A percentile compares a stretch with the other conserved stretches of the same genome.
Evolutionary conservation across 2,888 invertebrate genomes (phyloP).

Genomic region (Ceramica pisi): DNA sequence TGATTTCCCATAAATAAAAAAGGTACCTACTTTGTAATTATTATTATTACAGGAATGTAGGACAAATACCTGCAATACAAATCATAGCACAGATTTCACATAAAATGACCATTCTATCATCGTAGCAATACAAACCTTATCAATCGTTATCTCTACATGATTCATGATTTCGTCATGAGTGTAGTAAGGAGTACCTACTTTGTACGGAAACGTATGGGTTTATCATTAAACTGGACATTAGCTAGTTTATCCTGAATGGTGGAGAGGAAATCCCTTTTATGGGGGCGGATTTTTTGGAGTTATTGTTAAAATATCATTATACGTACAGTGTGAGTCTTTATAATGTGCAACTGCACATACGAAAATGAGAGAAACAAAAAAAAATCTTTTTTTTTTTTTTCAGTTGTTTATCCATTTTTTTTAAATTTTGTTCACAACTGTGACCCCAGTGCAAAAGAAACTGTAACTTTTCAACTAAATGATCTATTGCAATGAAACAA

Average conservation of each 20-base stretch:
- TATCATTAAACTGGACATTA: conserved; percentile 21
- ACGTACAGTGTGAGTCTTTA: too few species aligned
- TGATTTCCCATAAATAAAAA: too few species aligned
- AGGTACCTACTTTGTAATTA: not conserved
- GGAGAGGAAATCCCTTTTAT: conserved; percentile 16
- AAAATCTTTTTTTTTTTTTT: too few species aligned
- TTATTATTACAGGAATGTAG: not conserved
- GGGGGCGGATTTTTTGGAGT: not conserved
- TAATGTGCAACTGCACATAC: too few species aligned
- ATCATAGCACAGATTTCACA: conserved; percentile 20
- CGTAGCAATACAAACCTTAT: conserved; percentile 23
- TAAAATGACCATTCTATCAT: conserved; percentile 20
- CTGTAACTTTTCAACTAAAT: too few species aligned
- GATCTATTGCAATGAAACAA: too few species aligned
- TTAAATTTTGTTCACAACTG: too few species aligned
- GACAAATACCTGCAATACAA: not conserved
- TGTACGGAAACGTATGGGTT: conserved; percentile 41
- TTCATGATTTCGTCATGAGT: conserved; percentile 36
- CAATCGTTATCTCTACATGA: conserved; percentile 36
- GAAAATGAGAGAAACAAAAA: too few species aligned
- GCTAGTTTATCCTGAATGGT: conserved; percentile 1
- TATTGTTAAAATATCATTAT: too few species aligned
- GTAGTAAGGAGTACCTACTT: not conserved
- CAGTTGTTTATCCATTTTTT: too few species aligned
- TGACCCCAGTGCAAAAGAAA: too few species aligned